Evolutionary conservation across 2,888 invertebrate genomes (phyloP).

Genomic region (Stenodera caucasica): DNA sequence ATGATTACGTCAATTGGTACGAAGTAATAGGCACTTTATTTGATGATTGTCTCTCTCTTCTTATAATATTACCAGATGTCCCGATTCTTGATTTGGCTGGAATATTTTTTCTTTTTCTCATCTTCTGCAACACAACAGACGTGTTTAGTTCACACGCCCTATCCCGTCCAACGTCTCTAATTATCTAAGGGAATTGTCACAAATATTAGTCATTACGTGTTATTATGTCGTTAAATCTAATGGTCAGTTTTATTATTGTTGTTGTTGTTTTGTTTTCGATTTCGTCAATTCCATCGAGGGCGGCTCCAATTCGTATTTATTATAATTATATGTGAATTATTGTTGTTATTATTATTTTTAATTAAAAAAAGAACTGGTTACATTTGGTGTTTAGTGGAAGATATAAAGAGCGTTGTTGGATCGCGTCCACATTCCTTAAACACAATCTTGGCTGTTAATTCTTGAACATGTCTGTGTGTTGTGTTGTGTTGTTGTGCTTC

Average conservation of each 20-base stretch:
- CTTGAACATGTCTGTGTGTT: conserved; percentile 45
- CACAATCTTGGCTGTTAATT: conserved; percentile 50
- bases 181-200: not conserved
- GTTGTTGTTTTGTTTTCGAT: not conserved
- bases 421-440: conserved; percentile 48
- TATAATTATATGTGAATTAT: too few species aligned
- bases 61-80: not conserved
- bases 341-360: too few species aligned
- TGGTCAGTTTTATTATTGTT: not conserved
- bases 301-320: too few species aligned
- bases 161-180: not conserved
- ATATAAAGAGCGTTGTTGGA: conserved; percentile 14
- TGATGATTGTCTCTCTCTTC: not conserved
- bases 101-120: not conserved
- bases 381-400: conserved; percentile 4
- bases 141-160: conserved; percentile 7
- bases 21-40: not conserved
- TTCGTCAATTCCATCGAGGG: not conserved
- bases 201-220: not conserved
- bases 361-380: not conserved
- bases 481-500: conserved; percentile 41
- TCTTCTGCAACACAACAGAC: not conserved
- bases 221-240: not conserved
- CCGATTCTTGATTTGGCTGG: not conserved
- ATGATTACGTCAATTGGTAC: conserved; percentile 1